Conservation (phyloP, 2,888 invertebrate genomes). For the Leptinotarsa haldemani region DNA sequence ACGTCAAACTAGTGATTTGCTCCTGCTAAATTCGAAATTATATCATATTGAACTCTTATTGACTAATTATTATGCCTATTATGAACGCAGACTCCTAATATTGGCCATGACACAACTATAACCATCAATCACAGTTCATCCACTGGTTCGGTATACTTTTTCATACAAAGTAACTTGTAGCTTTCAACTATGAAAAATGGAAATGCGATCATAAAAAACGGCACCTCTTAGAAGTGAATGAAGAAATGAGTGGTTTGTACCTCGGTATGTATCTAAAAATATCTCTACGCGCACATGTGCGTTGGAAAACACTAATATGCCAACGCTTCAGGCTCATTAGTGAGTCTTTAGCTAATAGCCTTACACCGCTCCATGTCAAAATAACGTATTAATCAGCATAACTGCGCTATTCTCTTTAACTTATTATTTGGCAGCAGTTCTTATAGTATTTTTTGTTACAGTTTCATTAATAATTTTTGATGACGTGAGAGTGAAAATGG, state of each 20-base stretch:
- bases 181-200: slow-evolving; percentile 28
- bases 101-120: no score
- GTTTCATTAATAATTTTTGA: slow-evolving; percentile 17
- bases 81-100: no score
- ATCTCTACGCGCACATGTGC: slow-evolving; percentile 52
- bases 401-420: slow-evolving; percentile 29
- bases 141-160: background rate
- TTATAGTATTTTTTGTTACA: background rate
- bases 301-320: slow-evolving; percentile 58
- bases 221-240: slow-evolving; percentile 34
- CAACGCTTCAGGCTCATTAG: slow-evolving; percentile 60
- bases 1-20: no score
- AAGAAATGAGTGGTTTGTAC: slow-evolving; percentile 51
- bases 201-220: slow-evolving; percentile 42
- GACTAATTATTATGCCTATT: no score
- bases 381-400: slow-evolving; percentile 66
- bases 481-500: slow-evolving; percentile 22
- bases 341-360: slow-evolving; percentile 64
- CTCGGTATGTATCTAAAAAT: slow-evolving; percentile 54
- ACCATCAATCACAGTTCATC: background rate
- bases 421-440: background rate
- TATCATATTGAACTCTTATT: no score
- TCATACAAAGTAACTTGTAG: background rate
- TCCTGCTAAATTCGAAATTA: no score
- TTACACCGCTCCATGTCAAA: slow-evolving; percentile 65